Conservation (phyloP, 2,888 invertebrate species). For the Platyscelio sp. region DNA sequence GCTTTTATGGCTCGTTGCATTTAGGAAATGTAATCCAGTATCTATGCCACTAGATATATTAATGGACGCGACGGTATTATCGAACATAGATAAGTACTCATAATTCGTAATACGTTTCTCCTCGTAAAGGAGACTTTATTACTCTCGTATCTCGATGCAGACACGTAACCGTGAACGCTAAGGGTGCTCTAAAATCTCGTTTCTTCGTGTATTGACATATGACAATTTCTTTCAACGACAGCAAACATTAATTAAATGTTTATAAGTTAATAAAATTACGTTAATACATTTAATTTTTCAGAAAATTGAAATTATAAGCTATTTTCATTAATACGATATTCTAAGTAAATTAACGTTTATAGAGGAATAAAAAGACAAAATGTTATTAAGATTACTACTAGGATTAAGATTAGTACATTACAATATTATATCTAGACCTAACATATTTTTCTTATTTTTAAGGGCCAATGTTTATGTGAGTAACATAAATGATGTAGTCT, state of each 20-base stretch:
- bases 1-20: conserved; percentile 70
- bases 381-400: no score
- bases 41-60: conserved; percentile 70
- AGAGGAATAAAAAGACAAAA: no score
- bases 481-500: no score
- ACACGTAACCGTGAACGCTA: conserved; percentile 57
- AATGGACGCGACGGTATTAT: conserved; percentile 71
- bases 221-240: conserved; percentile 37
- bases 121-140: conserved; percentile 70
- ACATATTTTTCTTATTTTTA: no score
- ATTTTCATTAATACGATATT: no score
- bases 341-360: no score
- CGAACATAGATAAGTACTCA: conserved; percentile 71
- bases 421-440: no score
- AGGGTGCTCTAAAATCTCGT: conserved; percentile 53
- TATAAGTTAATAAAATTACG: neutral
- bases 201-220: conserved; percentile 46
- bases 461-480: no score
- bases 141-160: conserved; percentile 67
- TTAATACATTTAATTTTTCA: neutral
- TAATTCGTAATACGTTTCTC: conserved; percentile 71
- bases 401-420: no score
- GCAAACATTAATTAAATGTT: conserved; percentile 37
- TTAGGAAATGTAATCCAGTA: conserved; percentile 70
- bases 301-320: neutral